Conservation (phyloP, 2,888 invertebrate species). For the Teleogryllus oceanicus region DNA sequence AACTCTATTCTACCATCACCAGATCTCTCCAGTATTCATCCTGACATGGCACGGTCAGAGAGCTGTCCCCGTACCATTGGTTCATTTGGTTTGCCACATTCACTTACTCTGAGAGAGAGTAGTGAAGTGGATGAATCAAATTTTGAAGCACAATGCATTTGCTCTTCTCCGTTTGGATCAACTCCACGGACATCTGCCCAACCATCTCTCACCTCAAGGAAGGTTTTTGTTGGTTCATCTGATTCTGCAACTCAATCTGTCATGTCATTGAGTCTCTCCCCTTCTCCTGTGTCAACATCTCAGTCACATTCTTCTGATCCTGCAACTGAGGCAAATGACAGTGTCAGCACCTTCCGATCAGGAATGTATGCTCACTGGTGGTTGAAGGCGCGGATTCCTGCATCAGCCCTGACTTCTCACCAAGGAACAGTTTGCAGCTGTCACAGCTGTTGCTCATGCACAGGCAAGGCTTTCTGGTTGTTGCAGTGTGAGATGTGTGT, state of each 20-base stretch:
- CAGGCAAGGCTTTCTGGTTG: slow-evolving; percentile 18
- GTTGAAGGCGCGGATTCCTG: slow-evolving; percentile 81
- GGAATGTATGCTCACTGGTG: slow-evolving; percentile 90
- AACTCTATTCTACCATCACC: slow-evolving; percentile 61
- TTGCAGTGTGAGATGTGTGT: not conserved
- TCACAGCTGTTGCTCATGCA: slow-evolving; percentile 47
- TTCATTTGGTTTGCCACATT: slow-evolving; percentile 24
- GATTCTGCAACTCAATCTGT: slow-evolving; percentile 55
- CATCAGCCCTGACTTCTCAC: slow-evolving; percentile 45
- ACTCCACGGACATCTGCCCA: slow-evolving; percentile 66
- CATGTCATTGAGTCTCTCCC: slow-evolving; percentile 52
- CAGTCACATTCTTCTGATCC: slow-evolving; percentile 42
- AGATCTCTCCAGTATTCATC: slow-evolving; percentile 45
- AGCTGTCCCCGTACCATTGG: slow-evolving; percentile 31
- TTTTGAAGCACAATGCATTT: slow-evolving; percentile 67
- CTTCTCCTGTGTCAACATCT: slow-evolving; percentile 46
- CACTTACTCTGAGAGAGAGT: slow-evolving; percentile 28
- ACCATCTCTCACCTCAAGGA: slow-evolving; percentile 57
- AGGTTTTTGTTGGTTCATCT: slow-evolving; percentile 51
- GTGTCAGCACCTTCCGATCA: slow-evolving; percentile 58
- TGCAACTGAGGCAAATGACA: slow-evolving; percentile 23
- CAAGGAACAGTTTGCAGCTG: slow-evolving; percentile 58
- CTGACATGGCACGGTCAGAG: slow-evolving; percentile 49
- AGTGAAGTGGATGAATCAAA: slow-evolving; percentile 47
- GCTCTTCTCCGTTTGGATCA: slow-evolving; percentile 69